Conservation (phyloP, 1,140 invertebrate species). For the Drosophila aff. region DNA sequence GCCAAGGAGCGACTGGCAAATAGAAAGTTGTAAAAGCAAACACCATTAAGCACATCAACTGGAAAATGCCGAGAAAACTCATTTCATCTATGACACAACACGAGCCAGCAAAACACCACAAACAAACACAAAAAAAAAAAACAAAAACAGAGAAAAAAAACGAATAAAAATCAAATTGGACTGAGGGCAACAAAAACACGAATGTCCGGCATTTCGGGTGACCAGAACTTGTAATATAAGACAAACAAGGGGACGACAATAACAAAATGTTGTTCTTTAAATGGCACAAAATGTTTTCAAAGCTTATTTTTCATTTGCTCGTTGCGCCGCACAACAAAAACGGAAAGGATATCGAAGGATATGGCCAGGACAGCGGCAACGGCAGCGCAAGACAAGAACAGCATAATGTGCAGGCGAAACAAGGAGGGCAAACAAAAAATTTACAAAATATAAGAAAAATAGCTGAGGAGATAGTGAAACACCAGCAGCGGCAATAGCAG, state of each 20-base stretch:
- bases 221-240: conserved; percentile 75
- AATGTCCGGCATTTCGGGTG: conserved; percentile 67
- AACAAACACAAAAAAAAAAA: background rate
- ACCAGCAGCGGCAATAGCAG: conserved; percentile 29
- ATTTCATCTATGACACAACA: conserved; percentile 68
- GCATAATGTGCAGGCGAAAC: conserved; percentile 48
- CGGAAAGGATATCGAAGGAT: conserved; percentile 39
- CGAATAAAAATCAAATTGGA: conserved; percentile 80
- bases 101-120: conserved; percentile 16
- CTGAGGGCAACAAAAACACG: conserved; percentile 62
- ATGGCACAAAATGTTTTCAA: conserved; percentile 82
- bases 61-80: conserved; percentile 76
- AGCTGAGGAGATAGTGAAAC: conserved; percentile 78
- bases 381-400: conserved; percentile 36
- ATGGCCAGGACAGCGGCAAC: conserved; percentile 34
- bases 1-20: conserved; percentile 42
- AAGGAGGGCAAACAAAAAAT: conserved; percentile 56
- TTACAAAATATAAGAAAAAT: conserved; percentile 77
- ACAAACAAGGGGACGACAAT: conserved; percentile 73
- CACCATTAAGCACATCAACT: conserved; percentile 82
- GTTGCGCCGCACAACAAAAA: conserved; percentile 57
- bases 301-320: conserved; percentile 81
- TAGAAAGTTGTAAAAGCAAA: conserved; percentile 79
- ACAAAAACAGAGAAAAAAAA: conserved; percentile 19
- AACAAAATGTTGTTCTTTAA: conserved; percentile 80